Percentiles rank a stretch among this genome's conserved stretches.
These are phyloP conservation scores for Tetranychus truncatus DNA, from an alignment of 2,888 invertebrate species.

Conservation along the genomic window DNA sequence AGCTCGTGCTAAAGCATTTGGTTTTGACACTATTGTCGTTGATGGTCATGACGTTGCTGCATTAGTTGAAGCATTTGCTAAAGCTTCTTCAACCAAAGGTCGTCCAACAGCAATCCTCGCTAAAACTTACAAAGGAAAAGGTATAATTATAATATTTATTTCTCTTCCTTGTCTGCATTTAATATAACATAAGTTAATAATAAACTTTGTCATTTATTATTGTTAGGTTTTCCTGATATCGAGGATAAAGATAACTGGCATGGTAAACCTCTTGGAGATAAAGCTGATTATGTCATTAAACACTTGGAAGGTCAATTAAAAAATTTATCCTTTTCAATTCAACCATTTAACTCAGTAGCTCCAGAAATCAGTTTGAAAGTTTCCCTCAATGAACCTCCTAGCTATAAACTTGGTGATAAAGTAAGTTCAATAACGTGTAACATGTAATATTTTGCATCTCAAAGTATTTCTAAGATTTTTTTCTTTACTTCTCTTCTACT, in stretches of 20 bases:
- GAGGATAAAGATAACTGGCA: slow-evolving; percentile 93
- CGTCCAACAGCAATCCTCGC: slow-evolving; percentile 83
- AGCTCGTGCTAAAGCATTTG: slow-evolving; percentile 68
- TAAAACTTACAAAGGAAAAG: slow-evolving; percentile 85
- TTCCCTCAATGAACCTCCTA: slow-evolving; percentile 56
- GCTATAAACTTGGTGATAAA: slow-evolving; percentile 46
- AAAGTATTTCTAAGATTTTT: background rate
- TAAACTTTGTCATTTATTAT: background rate
- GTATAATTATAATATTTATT: slow-evolving; percentile 19
- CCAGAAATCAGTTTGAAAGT: slow-evolving; percentile 56
- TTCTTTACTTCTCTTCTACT: slow-evolving; percentile 50
- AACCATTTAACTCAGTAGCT: slow-evolving; percentile 40
- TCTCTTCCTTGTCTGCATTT: too few relatives aligned
- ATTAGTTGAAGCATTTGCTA: slow-evolving; percentile 67
- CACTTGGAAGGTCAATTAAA: slow-evolving; percentile 37
- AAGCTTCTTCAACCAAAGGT: slow-evolving; percentile 46
- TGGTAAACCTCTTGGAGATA: slow-evolving; percentile 78
- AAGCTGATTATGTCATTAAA: slow-evolving; percentile 46
- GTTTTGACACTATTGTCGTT: slow-evolving; percentile 66
- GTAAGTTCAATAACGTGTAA: slow-evolving; percentile 30
- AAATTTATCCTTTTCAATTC: slow-evolving; percentile 41
- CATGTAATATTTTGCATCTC: slow-evolving; percentile 28
- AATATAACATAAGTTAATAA: too few relatives aligned
- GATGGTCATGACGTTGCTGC: slow-evolving; percentile 92
- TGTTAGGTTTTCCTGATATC: slow-evolving; percentile 52